Evolutionary conservation across 2,888 invertebrate genomes (phyloP).

Genomic region (Ophion ellenae): DNA sequence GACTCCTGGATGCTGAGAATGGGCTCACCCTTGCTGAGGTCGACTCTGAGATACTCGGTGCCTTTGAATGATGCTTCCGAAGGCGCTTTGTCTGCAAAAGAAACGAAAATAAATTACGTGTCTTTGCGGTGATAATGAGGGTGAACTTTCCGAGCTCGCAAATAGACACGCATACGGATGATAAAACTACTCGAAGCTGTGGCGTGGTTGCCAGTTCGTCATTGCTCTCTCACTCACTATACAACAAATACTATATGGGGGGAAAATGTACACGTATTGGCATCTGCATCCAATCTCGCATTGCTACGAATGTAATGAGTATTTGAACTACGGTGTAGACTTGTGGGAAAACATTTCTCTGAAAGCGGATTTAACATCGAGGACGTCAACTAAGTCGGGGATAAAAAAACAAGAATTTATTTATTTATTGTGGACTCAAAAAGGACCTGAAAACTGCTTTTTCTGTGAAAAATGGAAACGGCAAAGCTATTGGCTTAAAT

Average conservation of each 20-base stretch:
- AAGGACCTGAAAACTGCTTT: background rate
- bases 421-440: background rate
- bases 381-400: too few relatives aligned
- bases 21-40: constrained; percentile 94
- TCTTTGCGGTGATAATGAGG: constrained; percentile 51
- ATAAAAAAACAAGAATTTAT: too few relatives aligned
- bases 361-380: too few relatives aligned
- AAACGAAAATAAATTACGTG: constrained; percentile 64
- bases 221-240: background rate
- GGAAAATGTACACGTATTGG: background rate
- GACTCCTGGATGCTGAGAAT: constrained; percentile 96
- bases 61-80: constrained; percentile 97
- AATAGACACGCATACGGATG: constrained; percentile 11
- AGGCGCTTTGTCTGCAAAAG: constrained; percentile 93
- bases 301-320: background rate
- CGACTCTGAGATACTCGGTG: constrained; percentile 95
- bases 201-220: constrained; percentile 37
- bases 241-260: background rate
- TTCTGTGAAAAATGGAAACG: too few relatives aligned
- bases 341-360: background rate
- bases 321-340: background rate
- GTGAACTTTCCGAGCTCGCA: constrained; percentile 28
- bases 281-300: background rate
- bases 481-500: too few relatives aligned
- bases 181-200: constrained; percentile 42